A percentile compares a stretch with the other conserved stretches of the same genome.
phyloP scores from a whole-genome alignment of 2,797 vertebrate genomes.

The Clarias fuscus region DNA sequence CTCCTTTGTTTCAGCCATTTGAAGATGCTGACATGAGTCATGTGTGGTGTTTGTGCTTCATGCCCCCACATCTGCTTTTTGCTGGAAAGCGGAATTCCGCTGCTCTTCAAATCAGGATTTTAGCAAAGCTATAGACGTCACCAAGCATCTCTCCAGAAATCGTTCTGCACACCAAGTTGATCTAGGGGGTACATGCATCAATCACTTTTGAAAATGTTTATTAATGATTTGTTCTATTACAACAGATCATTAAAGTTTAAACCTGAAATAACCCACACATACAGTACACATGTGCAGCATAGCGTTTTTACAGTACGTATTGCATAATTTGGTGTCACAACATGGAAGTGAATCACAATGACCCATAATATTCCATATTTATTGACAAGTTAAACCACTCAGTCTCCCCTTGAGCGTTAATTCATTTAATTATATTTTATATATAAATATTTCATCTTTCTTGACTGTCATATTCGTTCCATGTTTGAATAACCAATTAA shows the following conservation, averaged over 20 bases:
- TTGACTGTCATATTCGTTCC: not conserved
- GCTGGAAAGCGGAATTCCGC: no score
- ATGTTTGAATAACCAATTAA: not conserved
- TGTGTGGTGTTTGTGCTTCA: not conserved
- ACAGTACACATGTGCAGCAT: no score
- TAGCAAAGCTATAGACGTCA: not conserved
- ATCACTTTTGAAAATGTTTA: no score
- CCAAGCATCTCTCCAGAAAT: not conserved
- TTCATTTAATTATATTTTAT: no score
- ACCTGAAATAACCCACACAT: no score
- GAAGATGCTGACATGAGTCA: not conserved
- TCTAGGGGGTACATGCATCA: not conserved
- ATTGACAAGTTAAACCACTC: not conserved
- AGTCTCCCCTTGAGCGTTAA: not conserved
- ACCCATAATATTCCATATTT: not conserved
- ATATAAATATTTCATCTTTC: not conserved
- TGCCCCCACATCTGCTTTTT: not conserved
- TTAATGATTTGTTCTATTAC: not conserved
- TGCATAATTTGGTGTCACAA: not conserved
- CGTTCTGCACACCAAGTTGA: not conserved
- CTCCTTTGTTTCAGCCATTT: not conserved
- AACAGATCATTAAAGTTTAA: not conserved
- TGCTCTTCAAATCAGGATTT: not conserved
- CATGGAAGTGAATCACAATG: not conserved
- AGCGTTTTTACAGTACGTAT: not conserved